A percentile compares a stretch with the other conserved stretches of the same genome.
phyloP scores from a whole-genome alignment of 2,888 invertebrate genomes.

The Mesorhabditis belari region DNA sequence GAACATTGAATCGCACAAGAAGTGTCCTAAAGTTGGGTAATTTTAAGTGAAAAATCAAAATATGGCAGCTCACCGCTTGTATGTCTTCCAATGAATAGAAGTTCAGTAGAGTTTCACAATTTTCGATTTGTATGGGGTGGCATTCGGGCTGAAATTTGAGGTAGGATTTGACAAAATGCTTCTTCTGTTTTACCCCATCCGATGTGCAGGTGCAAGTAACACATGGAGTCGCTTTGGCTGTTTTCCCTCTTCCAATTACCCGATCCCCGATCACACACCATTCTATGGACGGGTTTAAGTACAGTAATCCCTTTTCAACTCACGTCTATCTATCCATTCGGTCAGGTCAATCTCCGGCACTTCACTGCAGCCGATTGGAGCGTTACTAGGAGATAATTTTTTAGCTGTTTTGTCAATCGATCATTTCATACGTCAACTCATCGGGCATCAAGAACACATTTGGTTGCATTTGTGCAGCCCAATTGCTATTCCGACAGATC shows the following conservation, averaged over 20 bases:
- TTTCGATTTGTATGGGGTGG: conserved; percentile 45
- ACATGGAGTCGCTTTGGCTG: conserved; percentile 50
- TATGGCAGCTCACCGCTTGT: conserved; percentile 11
- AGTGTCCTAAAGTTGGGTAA: conserved; percentile 27
- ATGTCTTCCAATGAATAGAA: conserved; percentile 32
- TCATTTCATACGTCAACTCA: conserved; percentile 42
- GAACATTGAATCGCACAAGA: conserved; percentile 45
- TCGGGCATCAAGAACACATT: conserved; percentile 78
- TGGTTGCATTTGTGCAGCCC: conserved; percentile 71
- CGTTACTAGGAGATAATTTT: conserved; percentile 37
- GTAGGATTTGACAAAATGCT: conserved; percentile 1
- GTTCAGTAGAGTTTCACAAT: conserved; percentile 31
- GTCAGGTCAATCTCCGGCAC: conserved; percentile 43
- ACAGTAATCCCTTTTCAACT: conserved; percentile 1
- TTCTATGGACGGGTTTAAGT: conserved; percentile 24
- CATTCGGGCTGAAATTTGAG: conserved; percentile 41
- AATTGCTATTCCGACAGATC: conserved; percentile 71
- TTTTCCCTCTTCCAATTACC: conserved; percentile 48
- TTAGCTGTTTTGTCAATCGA: background rate
- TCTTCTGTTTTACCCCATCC: conserved; percentile 51
- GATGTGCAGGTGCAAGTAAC: conserved; percentile 52
- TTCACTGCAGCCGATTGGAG: conserved; percentile 48
- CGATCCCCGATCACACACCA: conserved; percentile 51
- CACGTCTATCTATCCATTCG: conserved; percentile 51
- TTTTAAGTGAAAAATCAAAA: background rate